A percentile compares a stretch with the other conserved stretches of the same genome.
phyloP scores from a whole-genome alignment of 2,797 vertebrate species.

The Sebastes hopkinsi region DNA sequence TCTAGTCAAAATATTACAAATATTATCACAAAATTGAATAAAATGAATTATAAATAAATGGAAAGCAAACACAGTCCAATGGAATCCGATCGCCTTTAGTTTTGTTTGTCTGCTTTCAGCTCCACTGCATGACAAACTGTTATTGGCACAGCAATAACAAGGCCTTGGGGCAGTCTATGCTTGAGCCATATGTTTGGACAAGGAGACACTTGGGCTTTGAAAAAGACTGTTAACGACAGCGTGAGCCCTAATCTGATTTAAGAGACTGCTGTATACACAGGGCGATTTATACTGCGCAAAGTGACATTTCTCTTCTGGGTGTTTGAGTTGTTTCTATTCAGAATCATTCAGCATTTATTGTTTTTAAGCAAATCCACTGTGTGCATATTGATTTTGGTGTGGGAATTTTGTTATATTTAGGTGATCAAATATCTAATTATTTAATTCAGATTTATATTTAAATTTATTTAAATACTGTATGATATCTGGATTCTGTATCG shows the following conservation, averaged over 20 bases:
- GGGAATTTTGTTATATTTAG: background rate
- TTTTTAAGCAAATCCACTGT: constrained; percentile 3
- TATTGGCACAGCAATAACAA: constrained; percentile 82
- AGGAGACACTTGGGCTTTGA: constrained; percentile 75
- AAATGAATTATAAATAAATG: constrained; percentile 44
- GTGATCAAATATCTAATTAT: background rate
- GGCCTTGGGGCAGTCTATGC: constrained; percentile 77
- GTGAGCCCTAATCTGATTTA: constrained; percentile 53
- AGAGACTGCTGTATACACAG: constrained; percentile 42
- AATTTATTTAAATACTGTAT: background rate
- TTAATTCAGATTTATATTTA: background rate
- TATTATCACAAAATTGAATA: constrained; percentile 21
- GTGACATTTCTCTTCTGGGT: constrained; percentile 14
- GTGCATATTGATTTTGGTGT: background rate
- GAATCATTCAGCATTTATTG: constrained; percentile 1
- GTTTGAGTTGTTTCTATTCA: constrained; percentile 6
- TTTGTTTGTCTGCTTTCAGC: constrained; percentile 80
- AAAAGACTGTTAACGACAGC: constrained; percentile 64
- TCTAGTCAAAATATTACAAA: constrained; percentile 22
- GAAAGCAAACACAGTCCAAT: constrained; percentile 61
- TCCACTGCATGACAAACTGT: constrained; percentile 82
- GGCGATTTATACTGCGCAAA: constrained; percentile 16
- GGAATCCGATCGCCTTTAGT: constrained; percentile 78
- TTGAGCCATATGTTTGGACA: constrained; percentile 84
- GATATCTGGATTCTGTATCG: background rate